Conservation (phyloP, 2,113 vertebrate genomes). For the Oncorhynchus nerka region DNA sequence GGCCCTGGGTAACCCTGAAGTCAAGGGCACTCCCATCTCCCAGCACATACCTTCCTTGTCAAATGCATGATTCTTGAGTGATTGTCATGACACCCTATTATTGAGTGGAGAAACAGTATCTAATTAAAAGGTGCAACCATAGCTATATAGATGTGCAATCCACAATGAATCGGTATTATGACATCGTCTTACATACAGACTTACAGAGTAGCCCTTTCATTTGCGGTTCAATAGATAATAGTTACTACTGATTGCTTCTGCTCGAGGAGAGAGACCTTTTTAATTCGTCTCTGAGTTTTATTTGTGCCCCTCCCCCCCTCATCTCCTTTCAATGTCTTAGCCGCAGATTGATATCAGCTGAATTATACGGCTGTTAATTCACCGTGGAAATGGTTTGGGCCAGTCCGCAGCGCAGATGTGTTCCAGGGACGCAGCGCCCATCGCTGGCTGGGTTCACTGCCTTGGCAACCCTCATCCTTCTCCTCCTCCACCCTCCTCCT, state of each 20-base stretch:
- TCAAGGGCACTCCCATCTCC: slow-evolving; percentile 72
- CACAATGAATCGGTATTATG: too few relatives aligned
- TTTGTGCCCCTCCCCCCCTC: slow-evolving; percentile 3
- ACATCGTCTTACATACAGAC: too few relatives aligned
- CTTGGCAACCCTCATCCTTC: slow-evolving; percentile 35
- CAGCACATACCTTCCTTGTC: slow-evolving; percentile 66
- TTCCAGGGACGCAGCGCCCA: slow-evolving; percentile 70
- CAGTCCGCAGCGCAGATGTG: slow-evolving; percentile 96
- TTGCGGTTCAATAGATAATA: not conserved
- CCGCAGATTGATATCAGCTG: slow-evolving; percentile 96
- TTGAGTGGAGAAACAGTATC: not conserved
- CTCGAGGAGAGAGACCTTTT: slow-evolving; percentile 45
- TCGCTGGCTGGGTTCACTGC: slow-evolving; percentile 65
- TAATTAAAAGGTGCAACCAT: too few relatives aligned
- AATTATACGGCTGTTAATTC: slow-evolving; percentile 99
- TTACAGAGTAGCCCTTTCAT: not conserved
- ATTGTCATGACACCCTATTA: slow-evolving; percentile 32
- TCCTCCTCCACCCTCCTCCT: not conserved
- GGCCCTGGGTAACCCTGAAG: slow-evolving; percentile 59
- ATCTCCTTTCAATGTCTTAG: slow-evolving; percentile 69
- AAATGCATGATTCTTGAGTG: slow-evolving; percentile 61
- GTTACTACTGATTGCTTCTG: slow-evolving; percentile 17
- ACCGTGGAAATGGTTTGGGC: slow-evolving; percentile 96
- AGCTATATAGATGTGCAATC: too few relatives aligned
- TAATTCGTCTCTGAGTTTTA: slow-evolving; percentile 51